phyloP scores from a whole-genome alignment of 2,888 invertebrate genomes.

The Volucella bombylans region DNA sequence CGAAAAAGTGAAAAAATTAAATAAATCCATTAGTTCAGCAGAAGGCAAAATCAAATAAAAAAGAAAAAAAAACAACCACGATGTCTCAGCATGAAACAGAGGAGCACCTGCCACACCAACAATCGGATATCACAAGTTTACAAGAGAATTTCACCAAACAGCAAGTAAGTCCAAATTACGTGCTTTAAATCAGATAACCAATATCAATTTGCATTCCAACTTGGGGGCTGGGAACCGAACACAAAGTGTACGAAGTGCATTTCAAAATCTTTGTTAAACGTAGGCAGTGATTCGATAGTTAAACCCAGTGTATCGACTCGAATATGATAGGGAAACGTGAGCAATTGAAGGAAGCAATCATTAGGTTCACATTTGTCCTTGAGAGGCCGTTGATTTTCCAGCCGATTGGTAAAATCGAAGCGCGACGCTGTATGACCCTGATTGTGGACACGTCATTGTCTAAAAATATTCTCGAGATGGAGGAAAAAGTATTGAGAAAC shows the following conservation, averaged over 20 bases:
- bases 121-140: slow-evolving; percentile 75
- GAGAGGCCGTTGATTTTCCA: not conserved
- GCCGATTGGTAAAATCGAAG: not conserved
- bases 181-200: not conserved
- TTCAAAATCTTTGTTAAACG: too few species aligned
- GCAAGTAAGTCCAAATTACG: slow-evolving; percentile 73
- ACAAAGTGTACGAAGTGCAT: too few species aligned
- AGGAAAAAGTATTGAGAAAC: slow-evolving; percentile 12
- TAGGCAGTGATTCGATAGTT: too few species aligned
- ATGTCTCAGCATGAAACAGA: slow-evolving; percentile 64
- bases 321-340: too few species aligned
- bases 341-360: too few species aligned
- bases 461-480: slow-evolving; percentile 28
- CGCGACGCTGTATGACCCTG: slow-evolving; percentile 23
- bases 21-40: slow-evolving; percentile 30
- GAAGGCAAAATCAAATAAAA: slow-evolving; percentile 13
- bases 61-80: slow-evolving; percentile 26
- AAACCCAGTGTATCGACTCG: too few species aligned
- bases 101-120: slow-evolving; percentile 61
- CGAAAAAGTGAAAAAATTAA: slow-evolving; percentile 24
- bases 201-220: not conserved
- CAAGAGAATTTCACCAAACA: slow-evolving; percentile 77
- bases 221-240: not conserved
- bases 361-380: not conserved
- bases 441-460: slow-evolving; percentile 42